Evolutionary conservation across 2,113 vertebrate genomes (phyloP), one percentile per base, ranked within the genome.

Genomic region (Spea multiplicata): DNA sequence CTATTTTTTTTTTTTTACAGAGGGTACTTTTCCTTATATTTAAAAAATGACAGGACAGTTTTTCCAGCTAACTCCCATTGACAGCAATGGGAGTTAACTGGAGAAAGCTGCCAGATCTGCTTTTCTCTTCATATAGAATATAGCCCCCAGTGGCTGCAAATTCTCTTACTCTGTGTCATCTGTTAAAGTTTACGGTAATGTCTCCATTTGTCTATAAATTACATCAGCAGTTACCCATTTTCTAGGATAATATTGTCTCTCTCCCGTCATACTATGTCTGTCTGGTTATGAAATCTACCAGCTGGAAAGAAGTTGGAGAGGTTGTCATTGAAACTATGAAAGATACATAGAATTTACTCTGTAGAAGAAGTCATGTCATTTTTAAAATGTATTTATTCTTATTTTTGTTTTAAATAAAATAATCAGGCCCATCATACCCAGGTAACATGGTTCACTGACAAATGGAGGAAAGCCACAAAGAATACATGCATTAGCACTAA

Each of bases 171-270:
- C 2, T 65, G 73, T 64, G 46, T 65, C 59, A 74, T 49, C 16
- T 65, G 10, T 64, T 44, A 62, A 2, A 45, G 16, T 64, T 64
- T 64, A 48, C 57, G 73, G 12, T 49, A 50, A 49, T 47, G 6
- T 48, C 73, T 74, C n/a, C 12, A 48, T 74, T 74, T 65, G 46
- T 48, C 73, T 64, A 3, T 64, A 64, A 64, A 74, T 74, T 64
- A 55, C 71, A 62, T 49, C 55, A 59, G 55, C 55, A 5, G 14
- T 59, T 3, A 13, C 55, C 55, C 55, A 59, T 12, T 9, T 59
- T 59, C 55, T 12, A 59, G 10, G 55, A 59, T 59, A 12, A 59
- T 59, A 59, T 59, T 4, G 14, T 59, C 14, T 59, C 55, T 59
- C 55, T 59, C 10, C 9, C 55, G 55, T 59, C 55, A 59, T 59